A percentile compares a stretch with the other conserved stretches of the same genome.
Evolutionary conservation across 1,140 invertebrate genomes (phyloP).

Genomic region (Potamilus streckersoni): DNA sequence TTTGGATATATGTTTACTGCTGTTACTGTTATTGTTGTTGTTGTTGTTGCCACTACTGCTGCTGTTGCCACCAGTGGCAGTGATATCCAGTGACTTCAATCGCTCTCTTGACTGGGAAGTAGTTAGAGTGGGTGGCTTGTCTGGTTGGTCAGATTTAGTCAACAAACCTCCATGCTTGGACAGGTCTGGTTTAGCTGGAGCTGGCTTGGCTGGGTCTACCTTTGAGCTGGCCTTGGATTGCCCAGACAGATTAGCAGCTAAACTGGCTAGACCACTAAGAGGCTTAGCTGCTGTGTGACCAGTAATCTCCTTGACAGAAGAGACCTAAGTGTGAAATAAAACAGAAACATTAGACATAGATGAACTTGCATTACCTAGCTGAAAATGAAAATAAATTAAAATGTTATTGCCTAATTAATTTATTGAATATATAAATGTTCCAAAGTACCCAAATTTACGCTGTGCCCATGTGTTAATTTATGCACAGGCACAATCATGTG

Average conservation of each 20-base stretch:
- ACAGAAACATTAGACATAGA: no score
- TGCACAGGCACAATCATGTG: no score
- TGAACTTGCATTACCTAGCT: no score
- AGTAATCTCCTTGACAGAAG: constrained; percentile 9
- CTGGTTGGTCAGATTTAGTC: constrained; percentile 16
- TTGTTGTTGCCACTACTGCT: neutral
- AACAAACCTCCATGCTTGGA: constrained; percentile 26
- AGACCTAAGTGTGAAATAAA: no score
- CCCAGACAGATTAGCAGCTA: constrained; percentile 66
- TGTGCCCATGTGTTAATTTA: no score
- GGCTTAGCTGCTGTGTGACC: constrained; percentile 55
- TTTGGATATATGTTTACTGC: constrained; percentile 37
- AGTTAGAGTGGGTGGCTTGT: neutral
- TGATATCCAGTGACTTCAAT: no score
- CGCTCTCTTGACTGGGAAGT: no score
- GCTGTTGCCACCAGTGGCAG: no score
- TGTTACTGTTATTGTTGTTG: constrained; percentile 20
- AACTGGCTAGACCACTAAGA: constrained; percentile 64
- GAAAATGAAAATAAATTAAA: no score
- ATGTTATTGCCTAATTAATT: no score
- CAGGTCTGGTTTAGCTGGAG: constrained; percentile 28
- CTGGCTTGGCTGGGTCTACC: constrained; percentile 35
- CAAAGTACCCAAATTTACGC: no score
- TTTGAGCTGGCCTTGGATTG: constrained; percentile 51
- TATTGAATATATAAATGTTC: no score